phyloP scores from a whole-genome alignment of 2,113 vertebrate genomes.

The Ptychochromis oligacanthus region DNA sequence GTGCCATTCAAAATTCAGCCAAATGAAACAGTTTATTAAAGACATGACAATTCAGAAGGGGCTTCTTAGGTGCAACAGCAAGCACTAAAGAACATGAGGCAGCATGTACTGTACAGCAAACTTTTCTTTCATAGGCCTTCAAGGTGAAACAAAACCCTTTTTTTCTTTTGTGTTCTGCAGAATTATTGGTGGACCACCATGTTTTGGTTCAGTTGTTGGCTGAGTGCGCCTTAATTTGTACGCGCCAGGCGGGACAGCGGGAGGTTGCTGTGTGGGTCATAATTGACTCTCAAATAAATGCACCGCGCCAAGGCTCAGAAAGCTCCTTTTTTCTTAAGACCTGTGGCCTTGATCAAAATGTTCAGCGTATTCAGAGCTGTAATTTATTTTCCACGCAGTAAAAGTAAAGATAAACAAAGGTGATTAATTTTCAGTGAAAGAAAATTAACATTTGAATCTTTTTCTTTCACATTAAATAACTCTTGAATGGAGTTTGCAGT shows the following conservation, averaged over 20 bases:
- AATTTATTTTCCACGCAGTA: slow-evolving; percentile 32
- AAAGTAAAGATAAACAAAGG: slow-evolving; percentile 45
- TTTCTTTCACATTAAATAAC: slow-evolving; percentile 9
- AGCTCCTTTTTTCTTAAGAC: slow-evolving; percentile 41
- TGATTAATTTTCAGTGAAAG: slow-evolving; percentile 46
- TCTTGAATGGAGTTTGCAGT: neutral
- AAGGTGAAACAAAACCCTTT: slow-evolving; percentile 42
- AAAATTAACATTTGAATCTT: slow-evolving; percentile 29
- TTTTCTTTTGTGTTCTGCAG: slow-evolving; percentile 13
- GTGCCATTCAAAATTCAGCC: neutral
- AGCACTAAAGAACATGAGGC: neutral
- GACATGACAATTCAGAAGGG: neutral
- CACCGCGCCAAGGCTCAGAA: neutral
- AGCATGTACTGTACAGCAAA: neutral
- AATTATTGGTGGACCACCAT: slow-evolving; percentile 22
- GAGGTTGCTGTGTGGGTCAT: slow-evolving; percentile 41
- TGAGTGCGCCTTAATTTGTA: slow-evolving; percentile 59
- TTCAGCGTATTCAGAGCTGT: slow-evolving; percentile 33
- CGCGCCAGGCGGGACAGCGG: slow-evolving; percentile 11
- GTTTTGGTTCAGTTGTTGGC: slow-evolving; percentile 55
- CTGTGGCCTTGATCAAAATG: slow-evolving; percentile 45
- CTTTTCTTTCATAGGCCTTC: slow-evolving; percentile 7
- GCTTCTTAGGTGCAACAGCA: neutral
- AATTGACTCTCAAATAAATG: slow-evolving; percentile 45
- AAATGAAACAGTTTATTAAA: neutral